Evolutionary conservation across 2,113 vertebrate species (phyloP), one percentile per base, ranked within the genome.

Genomic region (Hippocampus abdominalis): DNA sequence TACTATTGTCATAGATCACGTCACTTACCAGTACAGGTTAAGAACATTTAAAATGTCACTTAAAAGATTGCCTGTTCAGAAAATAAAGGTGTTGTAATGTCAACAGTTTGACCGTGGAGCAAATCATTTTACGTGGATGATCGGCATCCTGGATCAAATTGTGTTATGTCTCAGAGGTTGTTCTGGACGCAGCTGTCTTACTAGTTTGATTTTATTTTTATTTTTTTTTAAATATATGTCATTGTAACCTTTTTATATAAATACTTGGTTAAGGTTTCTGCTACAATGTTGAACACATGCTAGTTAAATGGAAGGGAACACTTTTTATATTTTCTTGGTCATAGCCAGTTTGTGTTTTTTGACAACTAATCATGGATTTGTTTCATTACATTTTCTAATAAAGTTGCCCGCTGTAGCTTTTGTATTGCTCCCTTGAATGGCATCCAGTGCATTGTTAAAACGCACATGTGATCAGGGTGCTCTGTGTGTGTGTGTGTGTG

Each of bases 381-480:
- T 49, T 49, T 49, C 18, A 49, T 54, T 54, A 23, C 18, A 10
- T 54, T 54, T 23, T n/a, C 21, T 23, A 54, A 9, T 10, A 54
- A n/a, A 54, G 21, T 54, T 54, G 5, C 32, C 7, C 1, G 2
- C 27, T 3, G 1, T 4, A 3, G 29, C 6, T 61, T 8, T 61
- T 61, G 59, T 8, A 20, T 36, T 61, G 16, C 8, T 36, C 36
- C 20, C 29, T 11, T 39, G 2, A 39, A 39, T 21, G 27, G 1
- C 20, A n/a, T 10, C 36, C 57, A 60, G 15, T 60, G 15, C 1
- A 39, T 62, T 62, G 2, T 62, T 62, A 39, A 59, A 59, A 40
- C 40, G 20, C 10, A 2, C 61, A 63, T 23, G 36, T 81, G 68
- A 78, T 77, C 4, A 21, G 18, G 18, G 6, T 77, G 48, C 56